Conservation (phyloP, 2,888 invertebrate genomes). For the Nebria salina region DNA sequence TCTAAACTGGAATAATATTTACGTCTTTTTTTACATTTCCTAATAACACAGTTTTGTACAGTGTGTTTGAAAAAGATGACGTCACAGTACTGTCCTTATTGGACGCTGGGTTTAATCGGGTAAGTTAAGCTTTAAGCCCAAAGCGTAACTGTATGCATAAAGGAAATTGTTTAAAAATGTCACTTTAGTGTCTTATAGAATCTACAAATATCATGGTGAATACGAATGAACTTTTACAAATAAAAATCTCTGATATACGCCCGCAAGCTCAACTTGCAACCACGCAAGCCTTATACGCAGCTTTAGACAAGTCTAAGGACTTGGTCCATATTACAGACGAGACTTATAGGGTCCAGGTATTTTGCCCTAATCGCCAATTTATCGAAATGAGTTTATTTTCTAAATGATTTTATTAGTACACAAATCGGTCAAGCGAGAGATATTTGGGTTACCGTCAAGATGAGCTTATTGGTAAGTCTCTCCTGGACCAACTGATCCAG, state of each 20-base stretch:
- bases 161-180: neutral
- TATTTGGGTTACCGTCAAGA: constrained; percentile 78
- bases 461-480: constrained; percentile 70
- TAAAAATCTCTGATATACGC: constrained; percentile 80
- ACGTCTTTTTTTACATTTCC: too few relatives aligned
- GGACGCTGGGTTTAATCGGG: constrained; percentile 89
- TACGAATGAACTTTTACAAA: constrained; percentile 77
- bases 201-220: constrained; percentile 71
- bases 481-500: constrained; percentile 65
- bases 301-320: constrained; percentile 87
- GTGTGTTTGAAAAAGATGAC: constrained; percentile 86
- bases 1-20: neutral
- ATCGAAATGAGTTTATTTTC: constrained; percentile 18
- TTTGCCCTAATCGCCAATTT: constrained; percentile 48
- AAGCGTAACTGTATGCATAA: neutral
- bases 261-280: constrained; percentile 82
- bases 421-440: constrained; percentile 87
- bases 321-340: constrained; percentile 89
- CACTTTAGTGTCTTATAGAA: constrained; percentile 73
- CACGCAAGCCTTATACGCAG: constrained; percentile 82
- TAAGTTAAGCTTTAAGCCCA: constrained; percentile 63
- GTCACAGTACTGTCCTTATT: constrained; percentile 78
- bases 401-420: constrained; percentile 65
- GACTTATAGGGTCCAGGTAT: constrained; percentile 82
- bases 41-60: constrained; percentile 63